A percentile compares a stretch with the other conserved stretches of the same genome.
Conservation (phyloP, 1,140 invertebrate species). For the Sycophaga agraensis region DNA sequence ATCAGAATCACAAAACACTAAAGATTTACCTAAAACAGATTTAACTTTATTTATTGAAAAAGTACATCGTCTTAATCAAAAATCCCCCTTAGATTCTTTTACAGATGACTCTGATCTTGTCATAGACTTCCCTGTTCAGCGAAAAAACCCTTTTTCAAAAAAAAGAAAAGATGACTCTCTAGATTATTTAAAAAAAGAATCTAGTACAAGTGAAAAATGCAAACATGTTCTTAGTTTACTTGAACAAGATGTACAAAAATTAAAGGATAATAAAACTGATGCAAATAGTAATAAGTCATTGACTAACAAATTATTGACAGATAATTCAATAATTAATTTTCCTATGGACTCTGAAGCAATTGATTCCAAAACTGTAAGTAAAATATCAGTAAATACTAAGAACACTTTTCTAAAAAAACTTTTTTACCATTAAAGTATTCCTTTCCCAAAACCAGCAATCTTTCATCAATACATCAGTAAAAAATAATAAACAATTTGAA, state of each 20-base stretch:
- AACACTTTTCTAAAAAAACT: too few species aligned
- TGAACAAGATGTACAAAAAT: slow-evolving; percentile 29
- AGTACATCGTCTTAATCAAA: slow-evolving; percentile 36
- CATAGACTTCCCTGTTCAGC: neutral
- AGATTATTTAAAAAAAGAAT: slow-evolving; percentile 7
- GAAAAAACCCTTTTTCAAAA: slow-evolving; percentile 40
- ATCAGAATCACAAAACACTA: neutral
- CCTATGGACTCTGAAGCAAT: too few species aligned
- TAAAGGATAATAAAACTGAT: neutral
- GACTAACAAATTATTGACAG: too few species aligned
- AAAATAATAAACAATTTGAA: too few species aligned
- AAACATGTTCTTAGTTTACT: slow-evolving; percentile 34
- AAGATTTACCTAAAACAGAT: slow-evolving; percentile 33
- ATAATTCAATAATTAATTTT: too few species aligned
- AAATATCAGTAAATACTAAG: too few species aligned
- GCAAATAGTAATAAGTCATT: too few species aligned
- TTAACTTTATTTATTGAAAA: slow-evolving; percentile 43
- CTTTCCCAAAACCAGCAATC: too few species aligned
- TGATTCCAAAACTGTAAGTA: too few species aligned
- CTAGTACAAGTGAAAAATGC: neutral
- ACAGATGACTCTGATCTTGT: slow-evolving; percentile 39
- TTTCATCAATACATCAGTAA: too few species aligned
- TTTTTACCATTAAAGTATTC: too few species aligned
- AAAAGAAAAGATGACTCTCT: slow-evolving; percentile 11
- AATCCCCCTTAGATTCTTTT: slow-evolving; percentile 25